These are phyloP conservation scores for Cryptocephalus moraei DNA, from an alignment of 2,888 invertebrate genomes.

Conservation along the genomic window DNA sequence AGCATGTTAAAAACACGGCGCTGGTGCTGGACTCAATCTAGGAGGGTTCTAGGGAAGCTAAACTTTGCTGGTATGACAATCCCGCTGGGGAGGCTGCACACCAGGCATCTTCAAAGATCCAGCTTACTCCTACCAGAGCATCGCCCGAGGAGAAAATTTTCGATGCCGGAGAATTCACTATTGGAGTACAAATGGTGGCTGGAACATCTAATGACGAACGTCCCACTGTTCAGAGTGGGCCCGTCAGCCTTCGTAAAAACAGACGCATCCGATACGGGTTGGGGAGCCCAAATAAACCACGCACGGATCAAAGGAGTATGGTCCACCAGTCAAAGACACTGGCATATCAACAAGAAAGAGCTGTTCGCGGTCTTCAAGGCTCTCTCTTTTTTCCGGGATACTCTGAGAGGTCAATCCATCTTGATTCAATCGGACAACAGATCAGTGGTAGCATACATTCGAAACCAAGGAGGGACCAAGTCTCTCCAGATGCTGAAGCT, in stretches of 20 bases:
- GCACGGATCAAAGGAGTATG: conserved; percentile 1
- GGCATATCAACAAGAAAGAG: conserved; percentile 7
- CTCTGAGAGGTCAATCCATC: too few relatives aligned
- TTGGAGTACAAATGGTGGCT: conserved; percentile 5
- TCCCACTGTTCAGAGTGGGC: background rate
- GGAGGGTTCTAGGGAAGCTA: conserved; percentile 7
- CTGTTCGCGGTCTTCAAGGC: conserved; percentile 3
- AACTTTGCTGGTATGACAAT: conserved; percentile 9
- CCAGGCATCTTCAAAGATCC: conserved; percentile 4
- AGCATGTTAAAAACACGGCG: background rate
- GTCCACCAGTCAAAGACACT: conserved; percentile 4
- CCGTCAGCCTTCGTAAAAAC: background rate
- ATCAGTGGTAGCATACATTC: conserved; percentile 6
- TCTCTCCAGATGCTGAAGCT: too few relatives aligned
- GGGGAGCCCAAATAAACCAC: conserved; percentile 7
- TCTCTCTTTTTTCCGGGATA: background rate
- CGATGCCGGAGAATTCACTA: background rate
- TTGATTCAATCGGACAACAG: conserved; percentile 11
- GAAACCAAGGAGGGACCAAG: conserved; percentile 9
- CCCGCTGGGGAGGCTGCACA: conserved; percentile 9
- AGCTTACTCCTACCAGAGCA: conserved; percentile 1
- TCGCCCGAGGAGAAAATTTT: background rate
- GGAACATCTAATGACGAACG: background rate
- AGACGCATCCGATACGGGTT: conserved; percentile 5
- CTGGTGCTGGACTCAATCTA: background rate